Conservation (phyloP, 2,888 invertebrate species). For the Yponomeuta evonymella region DNA sequence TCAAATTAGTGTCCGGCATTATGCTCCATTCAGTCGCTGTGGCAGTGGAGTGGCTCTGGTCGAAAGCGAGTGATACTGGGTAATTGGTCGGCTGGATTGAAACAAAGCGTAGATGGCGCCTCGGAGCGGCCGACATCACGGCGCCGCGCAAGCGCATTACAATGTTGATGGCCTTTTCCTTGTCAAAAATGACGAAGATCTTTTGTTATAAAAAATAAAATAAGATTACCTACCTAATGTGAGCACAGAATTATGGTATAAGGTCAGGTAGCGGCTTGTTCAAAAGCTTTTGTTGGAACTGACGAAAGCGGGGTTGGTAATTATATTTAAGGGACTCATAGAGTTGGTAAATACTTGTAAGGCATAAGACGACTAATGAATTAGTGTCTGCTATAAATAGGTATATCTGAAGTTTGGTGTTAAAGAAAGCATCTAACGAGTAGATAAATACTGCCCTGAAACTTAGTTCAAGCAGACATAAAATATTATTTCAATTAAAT, state of each 20-base stretch:
- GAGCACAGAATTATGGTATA: slow-evolving; percentile 63
- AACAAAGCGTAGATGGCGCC: slow-evolving; percentile 55
- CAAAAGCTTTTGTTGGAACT: slow-evolving; percentile 23
- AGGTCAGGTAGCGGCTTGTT: slow-evolving; percentile 47
- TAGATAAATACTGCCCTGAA: too few relatives aligned
- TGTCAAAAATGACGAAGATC: slow-evolving; percentile 76
- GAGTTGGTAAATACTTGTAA: too few relatives aligned
- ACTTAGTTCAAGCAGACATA: too few relatives aligned
- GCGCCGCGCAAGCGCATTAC: slow-evolving; percentile 68
- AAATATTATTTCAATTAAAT: too few relatives aligned
- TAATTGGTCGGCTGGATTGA: slow-evolving; percentile 63
- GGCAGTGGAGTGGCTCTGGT: slow-evolving; percentile 44
- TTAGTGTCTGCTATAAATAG: too few relatives aligned
- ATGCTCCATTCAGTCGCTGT: slow-evolving; percentile 54
- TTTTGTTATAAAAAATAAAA: slow-evolving; percentile 68
- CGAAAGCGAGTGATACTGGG: slow-evolving; percentile 70
- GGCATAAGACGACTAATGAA: too few relatives aligned
- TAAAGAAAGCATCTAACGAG: too few relatives aligned
- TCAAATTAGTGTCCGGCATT: slow-evolving; percentile 73
- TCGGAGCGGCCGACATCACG: slow-evolving; percentile 39
- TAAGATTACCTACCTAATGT: slow-evolving; percentile 65
- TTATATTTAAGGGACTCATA: not conserved
- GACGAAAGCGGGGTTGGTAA: slow-evolving; percentile 23
- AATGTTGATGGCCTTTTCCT: slow-evolving; percentile 74
- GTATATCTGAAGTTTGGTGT: too few relatives aligned